phyloP scores from a whole-genome alignment of 1,140 invertebrate genomes.

The Parasteatoda tepidariorum region DNA sequence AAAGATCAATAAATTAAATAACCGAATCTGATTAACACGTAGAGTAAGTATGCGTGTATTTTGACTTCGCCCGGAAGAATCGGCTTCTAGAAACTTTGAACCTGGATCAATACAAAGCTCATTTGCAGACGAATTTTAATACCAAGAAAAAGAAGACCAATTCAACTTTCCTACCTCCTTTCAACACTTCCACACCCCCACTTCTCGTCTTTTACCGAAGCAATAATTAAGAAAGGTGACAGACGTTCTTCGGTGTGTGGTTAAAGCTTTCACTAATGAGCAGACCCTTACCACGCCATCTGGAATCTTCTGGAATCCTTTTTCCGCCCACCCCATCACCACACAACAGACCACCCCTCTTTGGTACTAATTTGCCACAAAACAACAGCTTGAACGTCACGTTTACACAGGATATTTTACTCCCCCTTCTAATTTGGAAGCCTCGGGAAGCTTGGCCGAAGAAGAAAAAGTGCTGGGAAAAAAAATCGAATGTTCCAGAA shows the following conservation, averaged over 20 bases:
- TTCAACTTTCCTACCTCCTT: not conserved
- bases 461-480: not conserved
- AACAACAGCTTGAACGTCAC: slow-evolving; percentile 51
- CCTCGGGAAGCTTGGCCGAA: slow-evolving; percentile 19
- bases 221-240: slow-evolving; percentile 60
- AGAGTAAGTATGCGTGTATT: no score
- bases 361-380: slow-evolving; percentile 52
- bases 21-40: not conserved
- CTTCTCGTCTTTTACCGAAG: slow-evolving; percentile 7
- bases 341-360: not conserved
- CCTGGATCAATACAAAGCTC: slow-evolving; percentile 55
- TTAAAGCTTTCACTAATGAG: slow-evolving; percentile 51
- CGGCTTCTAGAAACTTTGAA: slow-evolving; percentile 10
- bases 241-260: slow-evolving; percentile 41
- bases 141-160: slow-evolving; percentile 46
- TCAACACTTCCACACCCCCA: not conserved
- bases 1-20: not conserved
- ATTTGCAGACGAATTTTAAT: slow-evolving; percentile 58
- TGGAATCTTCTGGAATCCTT: slow-evolving; percentile 38
- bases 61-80: not conserved
- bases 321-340: not conserved
- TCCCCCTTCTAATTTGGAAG: slow-evolving; percentile 33
- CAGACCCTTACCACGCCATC: slow-evolving; percentile 31
- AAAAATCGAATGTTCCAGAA: not conserved
- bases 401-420: slow-evolving; percentile 26